phyloP scores from a whole-genome alignment of 2,113 vertebrate species.

The Sphaerodactylus townsendi region DNA sequence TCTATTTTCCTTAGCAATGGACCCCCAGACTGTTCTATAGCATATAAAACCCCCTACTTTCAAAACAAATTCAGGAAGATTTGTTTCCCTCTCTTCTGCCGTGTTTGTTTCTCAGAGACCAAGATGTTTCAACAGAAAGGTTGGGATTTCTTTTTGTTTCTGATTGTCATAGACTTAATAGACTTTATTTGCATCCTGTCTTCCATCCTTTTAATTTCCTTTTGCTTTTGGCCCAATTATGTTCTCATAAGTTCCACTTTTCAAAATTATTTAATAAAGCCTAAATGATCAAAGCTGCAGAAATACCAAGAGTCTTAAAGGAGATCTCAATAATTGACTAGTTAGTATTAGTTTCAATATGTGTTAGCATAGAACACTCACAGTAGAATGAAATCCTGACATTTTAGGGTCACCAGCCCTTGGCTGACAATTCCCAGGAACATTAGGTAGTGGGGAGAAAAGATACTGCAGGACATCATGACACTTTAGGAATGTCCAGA shows the following conservation, averaged over 20 bases:
- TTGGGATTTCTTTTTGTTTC: slow-evolving; percentile 26
- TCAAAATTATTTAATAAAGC: slow-evolving; percentile 40
- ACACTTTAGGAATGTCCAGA: too few relatives aligned
- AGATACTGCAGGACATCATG: too few relatives aligned
- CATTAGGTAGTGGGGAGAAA: too few relatives aligned
- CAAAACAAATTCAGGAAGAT: slow-evolving; percentile 18
- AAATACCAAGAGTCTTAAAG: slow-evolving; percentile 37
- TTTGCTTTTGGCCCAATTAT: slow-evolving; percentile 27
- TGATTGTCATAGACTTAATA: slow-evolving; percentile 34
- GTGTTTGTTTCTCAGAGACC: slow-evolving; percentile 13
- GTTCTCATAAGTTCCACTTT: slow-evolving; percentile 43
- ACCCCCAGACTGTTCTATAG: neutral
- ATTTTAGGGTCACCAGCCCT: neutral
- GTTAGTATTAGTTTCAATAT: slow-evolving; percentile 8
- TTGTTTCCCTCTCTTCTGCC: neutral
- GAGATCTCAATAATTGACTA: neutral
- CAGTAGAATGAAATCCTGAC: slow-evolving; percentile 18
- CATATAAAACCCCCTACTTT: slow-evolving; percentile 15
- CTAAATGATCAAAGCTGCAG: slow-evolving; percentile 37
- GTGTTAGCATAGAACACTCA: slow-evolving; percentile 17
- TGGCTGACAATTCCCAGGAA: neutral
- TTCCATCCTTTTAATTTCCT: slow-evolving; percentile 27
- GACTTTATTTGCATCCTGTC: slow-evolving; percentile 36
- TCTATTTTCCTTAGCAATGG: neutral
- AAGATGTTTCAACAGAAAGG: slow-evolving; percentile 31